These are phyloP conservation scores for Arion vulgaris DNA, from an alignment of 1,140 invertebrate species.

Conservation along the genomic window DNA sequence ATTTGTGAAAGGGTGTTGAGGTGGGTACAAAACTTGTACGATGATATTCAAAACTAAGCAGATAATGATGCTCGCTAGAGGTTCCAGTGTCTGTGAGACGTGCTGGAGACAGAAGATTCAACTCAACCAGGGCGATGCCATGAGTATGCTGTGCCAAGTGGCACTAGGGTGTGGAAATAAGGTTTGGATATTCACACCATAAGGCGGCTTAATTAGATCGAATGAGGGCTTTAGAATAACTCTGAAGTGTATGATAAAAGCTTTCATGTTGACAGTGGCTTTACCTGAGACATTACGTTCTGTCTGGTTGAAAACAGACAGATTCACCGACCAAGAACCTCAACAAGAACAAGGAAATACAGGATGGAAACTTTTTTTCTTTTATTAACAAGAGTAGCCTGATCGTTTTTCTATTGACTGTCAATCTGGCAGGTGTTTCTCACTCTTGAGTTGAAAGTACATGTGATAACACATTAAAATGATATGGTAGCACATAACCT, in stretches of 20 bases:
- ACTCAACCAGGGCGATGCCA: neutral
- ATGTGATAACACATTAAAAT: too few relatives aligned
- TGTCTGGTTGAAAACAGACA: neutral
- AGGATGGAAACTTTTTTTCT: neutral
- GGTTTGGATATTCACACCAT: slow-evolving; percentile 11
- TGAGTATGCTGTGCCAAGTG: neutral
- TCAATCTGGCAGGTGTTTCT: neutral
- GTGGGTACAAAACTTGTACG: neutral
- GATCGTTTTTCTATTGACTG: neutral
- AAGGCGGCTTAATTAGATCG: slow-evolving; percentile 29
- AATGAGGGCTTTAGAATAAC: neutral
- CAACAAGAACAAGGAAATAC: neutral
- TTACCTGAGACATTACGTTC: neutral
- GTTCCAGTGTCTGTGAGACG: slow-evolving; percentile 13
- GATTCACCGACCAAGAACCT: neutral
- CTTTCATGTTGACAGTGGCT: slow-evolving; percentile 14
- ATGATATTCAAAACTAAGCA: neutral
- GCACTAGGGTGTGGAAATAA: slow-evolving; percentile 13
- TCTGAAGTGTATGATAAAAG: neutral
- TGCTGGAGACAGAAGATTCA: neutral
- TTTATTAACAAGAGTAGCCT: neutral
- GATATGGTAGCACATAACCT: too few relatives aligned
- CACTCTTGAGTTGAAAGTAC: neutral
- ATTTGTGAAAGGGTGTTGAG: neutral
- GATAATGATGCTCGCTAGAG: slow-evolving; percentile 7